These are phyloP conservation scores for Clepsis dumicolana DNA, from an alignment of 2,888 invertebrate genomes.

Conservation along the genomic window DNA sequence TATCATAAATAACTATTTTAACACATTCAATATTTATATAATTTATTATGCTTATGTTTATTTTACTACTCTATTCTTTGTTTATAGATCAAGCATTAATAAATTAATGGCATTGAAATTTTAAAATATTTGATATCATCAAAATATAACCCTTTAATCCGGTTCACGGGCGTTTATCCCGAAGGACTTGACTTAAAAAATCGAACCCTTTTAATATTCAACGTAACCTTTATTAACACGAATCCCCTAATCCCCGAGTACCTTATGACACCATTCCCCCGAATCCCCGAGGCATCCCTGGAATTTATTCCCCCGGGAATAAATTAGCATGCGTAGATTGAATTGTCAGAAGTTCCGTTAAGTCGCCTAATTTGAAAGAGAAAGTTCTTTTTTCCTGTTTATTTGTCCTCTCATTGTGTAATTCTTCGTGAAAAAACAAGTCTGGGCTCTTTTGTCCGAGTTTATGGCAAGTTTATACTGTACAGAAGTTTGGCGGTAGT, in stretches of 20 bases:
- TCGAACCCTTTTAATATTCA: constrained; percentile 2
- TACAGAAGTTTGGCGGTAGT: not conserved
- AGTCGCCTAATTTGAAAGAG: constrained; percentile 50
- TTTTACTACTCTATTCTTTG: too few species aligned
- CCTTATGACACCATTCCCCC: constrained; percentile 17
- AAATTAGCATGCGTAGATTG: constrained; percentile 62
- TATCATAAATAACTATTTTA: too few species aligned
- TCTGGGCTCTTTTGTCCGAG: not conserved
- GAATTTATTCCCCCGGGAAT: constrained; percentile 45
- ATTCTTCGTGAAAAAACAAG: constrained; percentile 1
- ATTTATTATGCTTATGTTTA: too few species aligned
- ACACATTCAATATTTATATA: too few species aligned
- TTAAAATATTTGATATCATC: too few species aligned
- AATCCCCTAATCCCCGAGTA: not conserved
- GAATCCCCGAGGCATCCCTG: constrained; percentile 14
- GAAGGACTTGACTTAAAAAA: not conserved
- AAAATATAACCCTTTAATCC: not conserved
- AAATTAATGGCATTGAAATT: too few species aligned
- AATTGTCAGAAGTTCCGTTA: constrained; percentile 55
- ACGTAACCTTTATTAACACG: not conserved
- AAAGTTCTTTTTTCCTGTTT: constrained; percentile 47
- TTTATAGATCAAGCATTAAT: too few species aligned
- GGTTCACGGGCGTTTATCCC: not conserved
- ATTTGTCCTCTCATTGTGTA: constrained; percentile 22
- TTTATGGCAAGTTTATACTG: not conserved